These are phyloP conservation scores for Todus mexicanus DNA, from an alignment of 2,797 vertebrate species.

Conservation along the genomic window DNA sequence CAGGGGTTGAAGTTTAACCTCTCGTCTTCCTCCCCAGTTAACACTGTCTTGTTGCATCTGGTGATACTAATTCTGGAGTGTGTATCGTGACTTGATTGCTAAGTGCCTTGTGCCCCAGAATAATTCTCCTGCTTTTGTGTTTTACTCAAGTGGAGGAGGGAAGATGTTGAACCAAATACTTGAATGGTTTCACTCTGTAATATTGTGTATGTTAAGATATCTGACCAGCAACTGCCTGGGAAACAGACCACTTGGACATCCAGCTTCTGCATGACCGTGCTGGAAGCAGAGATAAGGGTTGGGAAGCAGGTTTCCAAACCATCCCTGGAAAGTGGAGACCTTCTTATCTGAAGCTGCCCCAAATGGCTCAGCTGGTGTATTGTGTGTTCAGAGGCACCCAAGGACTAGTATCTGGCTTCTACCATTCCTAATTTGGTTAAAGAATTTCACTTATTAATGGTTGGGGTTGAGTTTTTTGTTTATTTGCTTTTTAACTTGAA, in stretches of 20 bases:
- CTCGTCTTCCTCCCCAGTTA: background rate
- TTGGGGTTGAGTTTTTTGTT: background rate
- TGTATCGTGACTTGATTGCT: background rate
- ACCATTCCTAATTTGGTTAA: background rate
- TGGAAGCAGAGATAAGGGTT: rapidly evolving
- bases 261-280: background rate
- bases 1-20: background rate
- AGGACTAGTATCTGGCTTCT: background rate
- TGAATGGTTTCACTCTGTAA: background rate
- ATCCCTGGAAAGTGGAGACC: background rate
- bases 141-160: rapidly evolving
- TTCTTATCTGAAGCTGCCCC: background rate
- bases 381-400: background rate
- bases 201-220: background rate
- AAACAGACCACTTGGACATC: background rate
- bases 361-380: background rate
- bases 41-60: background rate
- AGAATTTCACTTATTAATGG: background rate
- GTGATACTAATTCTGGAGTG: background rate
- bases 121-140: background rate
- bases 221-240: background rate
- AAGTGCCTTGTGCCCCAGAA: background rate
- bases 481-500: background rate
- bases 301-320: background rate
- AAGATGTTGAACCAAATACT: background rate